Evolutionary conservation across 2,797 vertebrate genomes (phyloP).

Genomic region (Taeniopygia guttata): DNA sequence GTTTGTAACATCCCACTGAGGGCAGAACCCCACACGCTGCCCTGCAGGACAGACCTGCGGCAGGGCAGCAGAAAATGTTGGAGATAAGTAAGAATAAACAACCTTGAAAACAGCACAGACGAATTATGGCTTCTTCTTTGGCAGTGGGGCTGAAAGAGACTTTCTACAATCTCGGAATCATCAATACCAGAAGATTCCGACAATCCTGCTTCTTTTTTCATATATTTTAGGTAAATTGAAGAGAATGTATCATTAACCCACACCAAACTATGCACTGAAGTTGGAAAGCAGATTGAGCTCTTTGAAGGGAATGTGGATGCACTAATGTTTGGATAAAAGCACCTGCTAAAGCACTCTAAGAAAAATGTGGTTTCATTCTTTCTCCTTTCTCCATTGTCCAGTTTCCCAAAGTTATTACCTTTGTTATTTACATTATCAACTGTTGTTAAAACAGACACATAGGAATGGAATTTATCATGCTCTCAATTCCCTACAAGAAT

Average conservation of each 20-base stretch:
- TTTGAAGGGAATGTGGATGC: neutral
- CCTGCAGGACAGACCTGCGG: no score
- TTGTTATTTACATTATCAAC: neutral
- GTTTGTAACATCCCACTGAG: no score
- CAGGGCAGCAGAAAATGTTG: no score
- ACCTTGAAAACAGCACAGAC: no score
- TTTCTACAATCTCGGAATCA: no score
- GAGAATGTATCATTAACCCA: neutral
- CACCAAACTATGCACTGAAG: neutral
- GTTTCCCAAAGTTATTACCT: neutral
- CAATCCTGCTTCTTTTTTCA: neutral
- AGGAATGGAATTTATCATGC: conserved; percentile 1
- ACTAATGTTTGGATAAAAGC: neutral
- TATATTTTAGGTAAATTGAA: neutral
- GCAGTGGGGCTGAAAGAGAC: no score
- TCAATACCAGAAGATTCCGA: no score
- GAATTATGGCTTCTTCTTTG: no score
- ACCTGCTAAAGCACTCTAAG: neutral
- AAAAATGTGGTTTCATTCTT: neutral
- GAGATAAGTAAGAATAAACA: no score
- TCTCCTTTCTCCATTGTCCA: neutral
- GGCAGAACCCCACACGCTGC: no score
- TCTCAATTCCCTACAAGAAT: neutral
- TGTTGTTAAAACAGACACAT: neutral
- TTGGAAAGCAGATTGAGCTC: neutral